Evolutionary conservation across 2,797 vertebrate species (phyloP).

Genomic region (Fratercula arctica): DNA sequence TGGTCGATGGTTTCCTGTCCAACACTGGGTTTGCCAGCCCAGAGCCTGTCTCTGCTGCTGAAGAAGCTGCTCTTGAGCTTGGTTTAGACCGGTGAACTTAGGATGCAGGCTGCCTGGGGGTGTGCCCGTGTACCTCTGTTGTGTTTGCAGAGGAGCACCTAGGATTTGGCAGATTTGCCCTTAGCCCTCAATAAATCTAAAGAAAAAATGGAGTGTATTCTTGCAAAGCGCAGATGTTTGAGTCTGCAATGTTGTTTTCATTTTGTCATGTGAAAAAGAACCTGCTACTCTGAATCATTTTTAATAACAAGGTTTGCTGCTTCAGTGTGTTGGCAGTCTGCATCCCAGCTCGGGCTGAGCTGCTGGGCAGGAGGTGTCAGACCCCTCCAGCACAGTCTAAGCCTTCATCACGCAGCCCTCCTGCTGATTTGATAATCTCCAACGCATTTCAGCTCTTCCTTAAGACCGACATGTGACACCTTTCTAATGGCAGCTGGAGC

Average conservation of each 20-base stretch:
- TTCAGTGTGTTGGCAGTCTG: neutral
- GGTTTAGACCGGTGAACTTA: neutral
- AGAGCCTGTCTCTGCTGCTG: neutral
- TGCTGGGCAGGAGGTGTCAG: neutral
- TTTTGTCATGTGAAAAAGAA: neutral
- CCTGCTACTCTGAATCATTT: neutral
- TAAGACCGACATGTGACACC: neutral
- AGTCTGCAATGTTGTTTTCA: rapidly evolving
- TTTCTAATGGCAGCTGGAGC: neutral
- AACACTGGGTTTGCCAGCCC: neutral
- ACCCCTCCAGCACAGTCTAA: neutral
- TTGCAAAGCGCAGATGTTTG: neutral
- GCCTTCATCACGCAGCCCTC: neutral
- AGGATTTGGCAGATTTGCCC: neutral
- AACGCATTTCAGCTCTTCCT: neutral
- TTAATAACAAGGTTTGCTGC: neutral
- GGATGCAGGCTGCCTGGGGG: neutral
- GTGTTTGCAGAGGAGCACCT: neutral
- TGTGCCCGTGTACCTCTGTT: rapidly evolving
- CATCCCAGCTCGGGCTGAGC: neutral
- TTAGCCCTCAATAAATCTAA: neutral
- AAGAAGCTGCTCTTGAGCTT: neutral
- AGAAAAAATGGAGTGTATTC: neutral
- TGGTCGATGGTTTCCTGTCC: neutral
- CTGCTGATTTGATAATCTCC: neutral